phyloP scores from a whole-genome alignment of 2,113 vertebrate species.

The Phasianus colchicus region DNA sequence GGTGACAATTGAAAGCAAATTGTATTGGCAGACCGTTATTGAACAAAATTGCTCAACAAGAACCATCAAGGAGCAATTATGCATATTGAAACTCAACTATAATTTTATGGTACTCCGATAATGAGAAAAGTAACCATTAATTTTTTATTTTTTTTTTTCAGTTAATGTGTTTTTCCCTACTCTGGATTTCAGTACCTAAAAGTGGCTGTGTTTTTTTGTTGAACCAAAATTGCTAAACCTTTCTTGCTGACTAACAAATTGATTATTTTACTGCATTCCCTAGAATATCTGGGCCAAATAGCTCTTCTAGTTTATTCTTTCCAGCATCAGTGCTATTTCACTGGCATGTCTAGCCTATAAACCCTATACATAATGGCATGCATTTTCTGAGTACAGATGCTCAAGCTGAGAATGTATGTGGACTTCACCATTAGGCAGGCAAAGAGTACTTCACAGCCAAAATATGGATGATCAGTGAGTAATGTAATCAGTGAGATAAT shows the following conservation, averaged over 20 bases:
- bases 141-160: neutral
- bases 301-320: neutral
- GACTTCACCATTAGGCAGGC: neutral
- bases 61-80: conserved; percentile 48
- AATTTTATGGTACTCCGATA: conserved; percentile 10
- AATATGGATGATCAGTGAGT: neutral
- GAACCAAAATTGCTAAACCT: neutral
- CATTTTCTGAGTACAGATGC: neutral
- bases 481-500: neutral
- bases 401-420: neutral
- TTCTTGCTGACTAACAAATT: neutral
- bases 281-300: neutral
- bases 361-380: neutral
- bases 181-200: neutral
- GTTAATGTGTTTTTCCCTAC: neutral
- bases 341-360: neutral
- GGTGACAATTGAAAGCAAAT: conserved; percentile 52
- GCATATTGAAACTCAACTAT: conserved; percentile 31
- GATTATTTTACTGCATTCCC: conserved; percentile 12
- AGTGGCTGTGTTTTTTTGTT: neutral
- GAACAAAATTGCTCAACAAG: conserved; percentile 39
- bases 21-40: conserved; percentile 46
- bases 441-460: neutral
- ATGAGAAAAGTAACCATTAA: neutral
- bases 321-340: neutral